Percentiles rank a stretch among this genome's conserved stretches.
Evolutionary conservation across 2,797 vertebrate genomes (phyloP).

Genomic region (Micrastur ruficollis): DNA sequence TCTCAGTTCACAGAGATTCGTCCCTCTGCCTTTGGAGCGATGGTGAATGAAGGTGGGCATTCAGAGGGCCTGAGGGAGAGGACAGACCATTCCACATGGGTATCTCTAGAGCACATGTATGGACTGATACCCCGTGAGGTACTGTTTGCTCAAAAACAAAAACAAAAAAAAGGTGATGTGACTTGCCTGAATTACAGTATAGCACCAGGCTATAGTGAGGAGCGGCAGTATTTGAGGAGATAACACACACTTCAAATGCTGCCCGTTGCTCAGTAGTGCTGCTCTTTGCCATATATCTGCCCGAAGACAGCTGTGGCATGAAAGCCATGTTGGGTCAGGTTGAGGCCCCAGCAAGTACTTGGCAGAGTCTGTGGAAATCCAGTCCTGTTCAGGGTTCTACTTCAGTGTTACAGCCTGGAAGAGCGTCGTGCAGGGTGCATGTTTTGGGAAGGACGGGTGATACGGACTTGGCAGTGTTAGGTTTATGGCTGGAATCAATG

Average conservation of each 20-base stretch:
- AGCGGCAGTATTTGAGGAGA: too few relatives aligned
- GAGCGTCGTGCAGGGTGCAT: accelerated
- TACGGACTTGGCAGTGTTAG: not conserved
- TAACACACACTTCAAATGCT: too few relatives aligned
- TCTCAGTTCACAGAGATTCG: not conserved
- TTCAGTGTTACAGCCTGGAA: not conserved
- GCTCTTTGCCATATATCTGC: too few relatives aligned
- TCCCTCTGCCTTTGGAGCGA: not conserved
- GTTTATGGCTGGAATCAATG: not conserved
- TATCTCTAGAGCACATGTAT: too few relatives aligned
- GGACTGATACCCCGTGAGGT: too few relatives aligned
- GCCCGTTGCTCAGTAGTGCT: too few relatives aligned
- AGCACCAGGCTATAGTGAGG: too few relatives aligned
- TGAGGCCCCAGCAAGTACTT: not conserved
- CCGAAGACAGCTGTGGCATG: too few relatives aligned
- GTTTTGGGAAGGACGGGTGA: not conserved
- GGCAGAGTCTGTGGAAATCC: not conserved
- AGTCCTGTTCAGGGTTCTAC: not conserved
- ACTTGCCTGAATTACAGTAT: too few relatives aligned
- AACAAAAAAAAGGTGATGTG: too few relatives aligned
- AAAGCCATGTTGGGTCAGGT: not conserved
- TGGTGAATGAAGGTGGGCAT: not conserved
- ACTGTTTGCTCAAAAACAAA: too few relatives aligned
- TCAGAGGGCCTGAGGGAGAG: not conserved
- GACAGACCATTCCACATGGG: too few relatives aligned